Evolutionary conservation across 2,888 invertebrate species (phyloP).

Genomic region (Nephrocerus scutellatus): DNA sequence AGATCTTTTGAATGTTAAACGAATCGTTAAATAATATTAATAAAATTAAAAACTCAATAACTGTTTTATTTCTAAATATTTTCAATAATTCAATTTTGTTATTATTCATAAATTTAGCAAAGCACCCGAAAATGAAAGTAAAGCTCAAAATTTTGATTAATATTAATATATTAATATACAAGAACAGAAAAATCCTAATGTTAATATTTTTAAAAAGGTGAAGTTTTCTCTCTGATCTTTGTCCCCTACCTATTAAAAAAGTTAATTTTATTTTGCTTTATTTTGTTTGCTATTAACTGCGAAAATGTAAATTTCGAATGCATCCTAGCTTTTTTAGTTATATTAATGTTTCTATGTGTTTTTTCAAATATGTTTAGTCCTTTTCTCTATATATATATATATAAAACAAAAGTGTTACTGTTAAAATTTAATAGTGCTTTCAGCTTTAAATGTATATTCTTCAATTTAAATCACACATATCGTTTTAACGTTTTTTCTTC

Average conservation of each 20-base stretch:
- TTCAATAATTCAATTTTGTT: too few species aligned
- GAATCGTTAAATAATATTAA: constrained; percentile 17
- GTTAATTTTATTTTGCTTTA: constrained; percentile 20
- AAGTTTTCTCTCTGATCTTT: constrained; percentile 42
- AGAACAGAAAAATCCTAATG: constrained; percentile 13
- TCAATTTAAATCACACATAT: constrained; percentile 2
- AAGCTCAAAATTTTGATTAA: constrained; percentile 6
- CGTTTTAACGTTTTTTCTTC: constrained; percentile 14
- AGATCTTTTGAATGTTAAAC: constrained; percentile 16
- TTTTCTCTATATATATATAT: constrained; percentile 6
- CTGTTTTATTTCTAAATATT: constrained; percentile 1
- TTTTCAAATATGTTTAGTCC: constrained; percentile 12
- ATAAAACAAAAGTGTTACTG: constrained; percentile 2
- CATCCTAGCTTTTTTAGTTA: constrained; percentile 17
- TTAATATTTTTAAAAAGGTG: constrained; percentile 37
- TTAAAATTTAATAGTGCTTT: constrained; percentile 1
- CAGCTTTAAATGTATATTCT: constrained; percentile 19
- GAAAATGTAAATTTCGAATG: constrained; percentile 16
- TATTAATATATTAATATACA: constrained; percentile 6
- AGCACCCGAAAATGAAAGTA: constrained; percentile 14
- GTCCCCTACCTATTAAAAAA: constrained; percentile 21
- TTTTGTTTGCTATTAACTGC: constrained; percentile 23
- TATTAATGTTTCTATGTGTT: constrained; percentile 21
- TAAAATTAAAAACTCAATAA: constrained; percentile 1
- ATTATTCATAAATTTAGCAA: constrained; percentile 9